A percentile compares a stretch with the other conserved stretches of the same genome.
These are phyloP conservation scores for Neoitamus cyanurus DNA, from an alignment of 2,888 invertebrate genomes.

Conservation along the genomic window DNA sequence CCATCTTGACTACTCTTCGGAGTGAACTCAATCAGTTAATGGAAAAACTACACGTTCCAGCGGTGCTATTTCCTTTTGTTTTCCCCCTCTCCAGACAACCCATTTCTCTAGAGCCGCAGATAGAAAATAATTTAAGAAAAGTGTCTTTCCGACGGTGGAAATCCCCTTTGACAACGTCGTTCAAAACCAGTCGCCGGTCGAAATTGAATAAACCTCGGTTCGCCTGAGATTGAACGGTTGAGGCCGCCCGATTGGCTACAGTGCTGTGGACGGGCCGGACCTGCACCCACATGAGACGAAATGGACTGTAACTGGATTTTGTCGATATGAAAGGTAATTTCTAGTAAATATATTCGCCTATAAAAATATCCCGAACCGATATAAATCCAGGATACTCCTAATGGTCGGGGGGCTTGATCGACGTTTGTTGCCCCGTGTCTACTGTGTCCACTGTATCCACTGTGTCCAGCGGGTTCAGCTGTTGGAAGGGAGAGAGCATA, in stretches of 20 bases:
- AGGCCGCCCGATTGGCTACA: neutral
- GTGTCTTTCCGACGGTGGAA: conserved; percentile 31
- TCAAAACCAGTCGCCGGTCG: conserved; percentile 22
- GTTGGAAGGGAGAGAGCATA: neutral
- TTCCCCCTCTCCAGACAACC: neutral
- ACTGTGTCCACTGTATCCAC: neutral
- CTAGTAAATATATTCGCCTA: conserved; percentile 45
- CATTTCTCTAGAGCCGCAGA: neutral
- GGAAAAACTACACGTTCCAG: conserved; percentile 23
- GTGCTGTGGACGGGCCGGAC: neutral
- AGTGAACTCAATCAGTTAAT: conserved; percentile 41
- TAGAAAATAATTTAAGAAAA: conserved; percentile 26
- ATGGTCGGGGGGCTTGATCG: neutral
- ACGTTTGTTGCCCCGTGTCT: conserved; percentile 7
- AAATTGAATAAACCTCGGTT: conserved; percentile 43
- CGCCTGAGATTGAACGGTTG: conserved; percentile 40
- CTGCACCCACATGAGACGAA: neutral
- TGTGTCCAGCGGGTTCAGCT: neutral
- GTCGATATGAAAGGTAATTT: conserved; percentile 45
- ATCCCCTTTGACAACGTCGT: conserved; percentile 35
- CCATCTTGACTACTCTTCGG: neutral
- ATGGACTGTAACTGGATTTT: conserved; percentile 45
- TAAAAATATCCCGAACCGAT: conserved; percentile 43
- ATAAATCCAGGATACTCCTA: conserved; percentile 40
- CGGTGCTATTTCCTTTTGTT: neutral